Evolutionary conservation across 2,797 vertebrate genomes (phyloP), one percentile per base, ranked within the genome.

Genomic region (Triplophysa yarkandensis): DNA sequence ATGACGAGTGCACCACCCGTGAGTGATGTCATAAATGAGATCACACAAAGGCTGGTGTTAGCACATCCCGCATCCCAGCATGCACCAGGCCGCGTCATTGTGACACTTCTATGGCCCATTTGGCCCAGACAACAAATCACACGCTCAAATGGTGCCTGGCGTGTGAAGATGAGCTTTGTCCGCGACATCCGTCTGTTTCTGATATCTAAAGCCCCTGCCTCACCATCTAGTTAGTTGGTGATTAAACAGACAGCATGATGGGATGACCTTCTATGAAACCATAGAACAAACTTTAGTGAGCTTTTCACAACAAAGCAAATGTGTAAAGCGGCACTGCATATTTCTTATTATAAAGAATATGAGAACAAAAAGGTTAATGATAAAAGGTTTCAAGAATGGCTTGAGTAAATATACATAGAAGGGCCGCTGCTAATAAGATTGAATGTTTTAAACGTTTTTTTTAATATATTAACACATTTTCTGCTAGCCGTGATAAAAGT

Each of bases 61-160:
- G 69, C 69, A 52, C 30, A 25, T 27, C 68, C 41, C 55, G 58
- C 30, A 63, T 50, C 70, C 58, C 58, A 72, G 44, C 58, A 63
- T 72, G 70, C 70, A 72, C 58, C 23, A 28, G 23, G 44, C 7
- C 54, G 43, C 30, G 25, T 27, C 69, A 63, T 46, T 63, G 70
- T 48, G 60, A 44, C 48, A 54, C 41, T 17, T 67, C 46, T 67
- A 74, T 60, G 43, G 54, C 58, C 74, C 30, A 34, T 68, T 68
- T 52, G 28, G 46, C 30, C 17, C 36, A 63, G n/a, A 55, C 36
- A 54, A 19, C 69, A 63, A 68, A 52, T 76, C 19, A 63, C 58
- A 64, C 16, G 34, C 74, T 55, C 58, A 72, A 28, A 72, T 41
- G 25, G 44, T 21, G 58, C 58, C 44, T 14, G 16, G 58, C 34